Base-by-base conservation (phyloP, 2,888 invertebrate species). In the Troides helena region DNA sequence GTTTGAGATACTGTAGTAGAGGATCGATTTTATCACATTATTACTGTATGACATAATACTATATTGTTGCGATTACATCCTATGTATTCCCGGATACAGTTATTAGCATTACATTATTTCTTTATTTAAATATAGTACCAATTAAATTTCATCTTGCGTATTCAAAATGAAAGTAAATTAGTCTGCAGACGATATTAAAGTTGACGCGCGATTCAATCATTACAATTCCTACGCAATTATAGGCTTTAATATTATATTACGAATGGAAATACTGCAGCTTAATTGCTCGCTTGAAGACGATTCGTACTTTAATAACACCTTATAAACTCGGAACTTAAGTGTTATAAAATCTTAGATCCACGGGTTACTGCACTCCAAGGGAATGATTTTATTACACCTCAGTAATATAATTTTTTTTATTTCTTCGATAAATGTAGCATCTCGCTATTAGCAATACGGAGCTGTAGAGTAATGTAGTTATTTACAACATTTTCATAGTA, bases 291-390 rank as follows among this genome's bases (percentile, higher is more conserved):
- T 25, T 62, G 69, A 46, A 58, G 62, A 61, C 25, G 60, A 18
- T 56, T 23, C 50, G 59, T 58, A 62, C 39, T 70, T 70, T 70
- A 70, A 70, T 66, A 66, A 50, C 59, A 50, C 14, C 50, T 66
- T 21, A n/a, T 62, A 66, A 66, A 57, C 61, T 61, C 57, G 21
- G 21, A 53, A 57, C 30, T 69, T 46, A 58, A 30, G 21, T 60
- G 46, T 43, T 62, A 62, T 65, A 62, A 65, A 65, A 30, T 46
- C 57, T 61, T 62, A 57, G 61, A 61, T 12, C 7, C 23, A 36
- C 21, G 21, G 62, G 65, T 65, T 17, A 65, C 30, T 69, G 65
- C 46, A 58, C 69, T 64, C 46, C 23, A 23, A n/a, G 46, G 57
- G 46, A 36, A 36, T 30, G 10, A 36, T 67, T 67, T 58, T 23